Percentiles rank a stretch among this genome's conserved stretches.
Evolutionary conservation across 2,113 vertebrate genomes (phyloP).

Genomic region (Chaetorhynchus papuensis): DNA sequence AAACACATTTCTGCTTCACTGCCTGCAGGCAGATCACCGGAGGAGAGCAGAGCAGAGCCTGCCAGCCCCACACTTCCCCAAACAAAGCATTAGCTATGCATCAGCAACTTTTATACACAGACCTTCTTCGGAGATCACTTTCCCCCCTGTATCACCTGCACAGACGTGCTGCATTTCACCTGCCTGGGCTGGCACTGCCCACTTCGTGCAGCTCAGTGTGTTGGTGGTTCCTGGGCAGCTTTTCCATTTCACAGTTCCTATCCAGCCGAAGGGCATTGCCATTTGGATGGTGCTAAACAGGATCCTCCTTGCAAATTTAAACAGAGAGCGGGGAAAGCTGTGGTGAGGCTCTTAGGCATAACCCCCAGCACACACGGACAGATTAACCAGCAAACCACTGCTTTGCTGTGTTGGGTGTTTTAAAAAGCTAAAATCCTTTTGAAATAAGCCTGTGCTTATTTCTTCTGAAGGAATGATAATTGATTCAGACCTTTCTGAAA

Average conservation of each 20-base stretch:
- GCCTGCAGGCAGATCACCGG: constrained; percentile 2
- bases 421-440: not conserved
- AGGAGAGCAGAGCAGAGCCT: not conserved
- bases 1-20: not conserved
- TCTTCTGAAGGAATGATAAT: not conserved
- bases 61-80: not conserved
- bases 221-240: not conserved
- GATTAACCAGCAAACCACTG: not conserved
- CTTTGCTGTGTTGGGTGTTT: not conserved
- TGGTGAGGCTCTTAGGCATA: not conserved
- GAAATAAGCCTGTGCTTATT: not conserved
- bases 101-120: not conserved
- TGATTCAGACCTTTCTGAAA: not conserved
- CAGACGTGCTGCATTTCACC: not conserved
- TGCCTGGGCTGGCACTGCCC: not conserved
- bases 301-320: not conserved
- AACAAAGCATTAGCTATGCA: not conserved
- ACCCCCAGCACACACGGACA: not conserved
- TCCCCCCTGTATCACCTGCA: not conserved
- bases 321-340: not conserved
- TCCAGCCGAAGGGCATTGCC: not conserved
- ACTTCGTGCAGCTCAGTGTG: fast-evolving
- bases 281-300: not conserved
- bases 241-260: not conserved
- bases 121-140: not conserved